phyloP scores from a whole-genome alignment of 2,888 invertebrate species.

The Auanema freiburgensis region DNA sequence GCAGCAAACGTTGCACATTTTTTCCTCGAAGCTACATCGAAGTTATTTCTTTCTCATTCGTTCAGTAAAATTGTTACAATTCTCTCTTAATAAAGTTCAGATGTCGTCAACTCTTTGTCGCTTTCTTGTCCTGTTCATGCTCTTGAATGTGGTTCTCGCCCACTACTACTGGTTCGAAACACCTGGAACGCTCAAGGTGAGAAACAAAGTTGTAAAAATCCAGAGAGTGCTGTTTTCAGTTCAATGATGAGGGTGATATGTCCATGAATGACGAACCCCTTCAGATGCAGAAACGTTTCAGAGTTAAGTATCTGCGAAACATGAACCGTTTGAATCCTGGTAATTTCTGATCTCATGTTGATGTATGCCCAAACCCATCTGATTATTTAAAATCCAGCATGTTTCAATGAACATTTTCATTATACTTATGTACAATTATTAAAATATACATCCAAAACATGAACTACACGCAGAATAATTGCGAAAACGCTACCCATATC shows the following conservation, averaged over 20 bases:
- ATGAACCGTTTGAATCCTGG: neutral
- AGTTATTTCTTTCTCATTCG: no score
- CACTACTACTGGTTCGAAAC: constrained; percentile 19
- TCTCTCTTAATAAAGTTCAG: no score
- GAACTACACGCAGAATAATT: no score
- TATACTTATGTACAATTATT: no score
- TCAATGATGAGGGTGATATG: constrained; percentile 11
- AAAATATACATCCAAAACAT: no score
- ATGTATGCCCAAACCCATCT: no score
- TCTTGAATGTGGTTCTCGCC: constrained; percentile 3
- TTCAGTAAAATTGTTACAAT: no score
- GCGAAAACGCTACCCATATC: no score
- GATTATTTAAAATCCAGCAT: no score
- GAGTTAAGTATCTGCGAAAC: constrained; percentile 15
- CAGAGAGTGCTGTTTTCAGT: constrained; percentile 4
- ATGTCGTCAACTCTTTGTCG: neutral
- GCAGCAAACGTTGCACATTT: no score
- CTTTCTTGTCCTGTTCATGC: constrained; percentile 5
- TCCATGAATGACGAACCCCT: constrained; percentile 8
- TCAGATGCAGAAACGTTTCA: constrained; percentile 15
- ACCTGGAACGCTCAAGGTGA: constrained; percentile 10
- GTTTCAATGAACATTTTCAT: no score
- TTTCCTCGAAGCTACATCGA: no score
- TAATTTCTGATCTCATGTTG: neutral
- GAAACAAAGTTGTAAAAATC: neutral